phyloP scores from a whole-genome alignment of 1,140 invertebrate species.

The Oedothorax gibbosus region DNA sequence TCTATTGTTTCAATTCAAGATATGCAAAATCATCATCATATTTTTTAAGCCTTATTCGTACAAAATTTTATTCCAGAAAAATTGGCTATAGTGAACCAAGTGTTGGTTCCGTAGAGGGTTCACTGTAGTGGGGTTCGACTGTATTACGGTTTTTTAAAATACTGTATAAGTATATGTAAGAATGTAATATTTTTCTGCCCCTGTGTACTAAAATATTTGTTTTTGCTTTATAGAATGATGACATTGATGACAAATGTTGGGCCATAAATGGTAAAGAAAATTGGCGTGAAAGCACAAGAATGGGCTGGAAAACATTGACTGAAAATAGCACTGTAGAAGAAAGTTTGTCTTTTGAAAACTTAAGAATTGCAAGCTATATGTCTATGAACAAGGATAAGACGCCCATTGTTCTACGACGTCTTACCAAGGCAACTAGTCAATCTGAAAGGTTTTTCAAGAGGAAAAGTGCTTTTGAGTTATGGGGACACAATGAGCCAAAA shows the following conservation, averaged over 20 bases:
- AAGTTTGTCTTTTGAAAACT: constrained; percentile 18
- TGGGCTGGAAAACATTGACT: constrained; percentile 49
- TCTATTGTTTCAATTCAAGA: no score
- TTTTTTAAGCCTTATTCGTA: no score
- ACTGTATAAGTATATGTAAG: no score
- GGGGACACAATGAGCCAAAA: background rate
- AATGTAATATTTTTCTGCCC: no score
- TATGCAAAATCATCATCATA: no score
- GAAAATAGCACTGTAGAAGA: constrained; percentile 43
- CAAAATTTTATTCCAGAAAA: no score
- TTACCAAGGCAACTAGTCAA: constrained; percentile 25
- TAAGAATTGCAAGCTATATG: background rate
- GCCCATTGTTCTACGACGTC: constrained; percentile 28
- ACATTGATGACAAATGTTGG: background rate
- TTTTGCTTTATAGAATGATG: no score
- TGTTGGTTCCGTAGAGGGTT: no score
- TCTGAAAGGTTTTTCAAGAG: constrained; percentile 50
- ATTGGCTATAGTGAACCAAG: no score
- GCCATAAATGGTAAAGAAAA: constrained; percentile 44
- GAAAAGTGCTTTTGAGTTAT: constrained; percentile 45
- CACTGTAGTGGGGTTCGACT: no score
- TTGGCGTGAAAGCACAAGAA: constrained; percentile 19
- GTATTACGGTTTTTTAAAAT: no score
- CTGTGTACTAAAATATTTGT: no score
- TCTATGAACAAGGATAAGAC: constrained; percentile 45